Conservation (phyloP, 2,888 invertebrate species). For the Azorinus chamasolen region DNA sequence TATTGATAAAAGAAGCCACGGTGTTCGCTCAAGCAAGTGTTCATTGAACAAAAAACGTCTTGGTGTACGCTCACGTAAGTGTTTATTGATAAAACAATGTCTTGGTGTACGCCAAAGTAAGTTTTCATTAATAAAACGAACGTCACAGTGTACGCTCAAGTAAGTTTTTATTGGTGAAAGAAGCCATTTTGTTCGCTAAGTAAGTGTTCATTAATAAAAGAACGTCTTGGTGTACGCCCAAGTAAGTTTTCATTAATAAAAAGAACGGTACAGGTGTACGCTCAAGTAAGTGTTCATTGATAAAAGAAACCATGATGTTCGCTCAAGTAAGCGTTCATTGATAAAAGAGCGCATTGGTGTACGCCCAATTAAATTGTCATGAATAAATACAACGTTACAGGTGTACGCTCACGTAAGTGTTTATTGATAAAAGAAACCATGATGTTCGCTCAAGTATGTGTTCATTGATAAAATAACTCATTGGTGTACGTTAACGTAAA, state of each 20-base stretch:
- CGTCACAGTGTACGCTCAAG: too few species aligned
- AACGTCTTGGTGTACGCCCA: constrained; percentile 14
- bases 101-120: constrained; percentile 83
- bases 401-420: too few species aligned
- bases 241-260: constrained; percentile 64
- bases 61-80: constrained; percentile 16
- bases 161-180: too few species aligned
- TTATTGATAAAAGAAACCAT: too few species aligned
- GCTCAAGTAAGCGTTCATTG: too few species aligned
- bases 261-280: constrained; percentile 83
- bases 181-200: constrained; percentile 85
- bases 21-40: constrained; percentile 85
- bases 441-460: constrained; percentile 85
- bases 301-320: too few species aligned
- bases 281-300: constrained; percentile 82
- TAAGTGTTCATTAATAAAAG: constrained; percentile 69
- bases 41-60: not conserved
- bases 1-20: too few species aligned
- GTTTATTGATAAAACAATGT: constrained; percentile 84
- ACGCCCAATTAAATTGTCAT: too few species aligned
- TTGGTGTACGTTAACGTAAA: too few species aligned
- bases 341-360: too few species aligned
- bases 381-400: too few species aligned
- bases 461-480: not conserved
- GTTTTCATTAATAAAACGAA: too few species aligned